Percentiles rank a stretch among this genome's conserved stretches.
These are phyloP conservation scores for Tolmerus cingulatus DNA, from an alignment of 2,888 invertebrate species.

Conservation along the genomic window DNA sequence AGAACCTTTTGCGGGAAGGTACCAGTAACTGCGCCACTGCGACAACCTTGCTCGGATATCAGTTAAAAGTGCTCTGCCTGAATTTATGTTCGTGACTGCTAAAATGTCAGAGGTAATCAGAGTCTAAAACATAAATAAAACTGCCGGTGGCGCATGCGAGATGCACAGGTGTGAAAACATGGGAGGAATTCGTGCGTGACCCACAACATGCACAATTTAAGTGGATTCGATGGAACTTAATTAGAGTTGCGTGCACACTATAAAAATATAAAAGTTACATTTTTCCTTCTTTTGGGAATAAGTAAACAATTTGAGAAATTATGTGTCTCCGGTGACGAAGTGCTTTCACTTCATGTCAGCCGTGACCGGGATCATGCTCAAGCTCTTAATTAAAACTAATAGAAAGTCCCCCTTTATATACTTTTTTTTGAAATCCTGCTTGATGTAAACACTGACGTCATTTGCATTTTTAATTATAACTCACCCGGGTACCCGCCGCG, in stretches of 20 bases:
- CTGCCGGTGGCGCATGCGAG: not conserved
- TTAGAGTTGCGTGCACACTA: not conserved
- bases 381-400: constrained; percentile 2
- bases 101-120: constrained; percentile 12
- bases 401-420: not conserved
- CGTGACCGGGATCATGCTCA: not conserved
- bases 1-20: not conserved
- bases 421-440: not conserved
- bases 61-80: not conserved
- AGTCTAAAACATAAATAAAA: not conserved
- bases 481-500: not conserved
- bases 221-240: not conserved
- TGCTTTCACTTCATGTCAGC: not conserved
- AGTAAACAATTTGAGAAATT: not conserved
- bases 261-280: not conserved
- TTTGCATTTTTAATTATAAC: constrained; percentile 17
- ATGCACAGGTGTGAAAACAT: not conserved
- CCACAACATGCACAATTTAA: not conserved
- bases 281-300: not conserved
- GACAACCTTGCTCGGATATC: not conserved
- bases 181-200: not conserved
- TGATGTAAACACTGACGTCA: not conserved
- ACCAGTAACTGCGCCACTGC: not conserved
- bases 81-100: constrained; percentile 8
- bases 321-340: not conserved